These are phyloP conservation scores for Apantesis nais DNA, from an alignment of 2,888 invertebrate genomes.

Conservation along the genomic window DNA sequence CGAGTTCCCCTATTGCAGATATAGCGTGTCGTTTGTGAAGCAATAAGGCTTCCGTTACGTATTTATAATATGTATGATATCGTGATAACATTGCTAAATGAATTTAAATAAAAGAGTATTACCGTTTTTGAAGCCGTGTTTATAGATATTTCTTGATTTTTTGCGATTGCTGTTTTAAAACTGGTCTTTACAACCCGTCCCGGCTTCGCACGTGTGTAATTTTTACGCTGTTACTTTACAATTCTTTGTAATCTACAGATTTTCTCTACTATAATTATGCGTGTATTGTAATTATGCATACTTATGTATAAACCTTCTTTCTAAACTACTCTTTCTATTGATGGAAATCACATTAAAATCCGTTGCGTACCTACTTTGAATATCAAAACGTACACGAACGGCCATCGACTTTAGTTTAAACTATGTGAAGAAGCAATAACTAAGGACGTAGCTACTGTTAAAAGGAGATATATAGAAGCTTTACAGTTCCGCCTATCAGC, in stretches of 20 bases:
- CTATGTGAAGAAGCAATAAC: background rate
- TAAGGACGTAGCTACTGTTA: background rate
- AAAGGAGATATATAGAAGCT: background rate
- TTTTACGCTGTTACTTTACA: too few relatives aligned
- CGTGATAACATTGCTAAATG: conserved; percentile 18
- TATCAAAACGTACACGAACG: too few relatives aligned
- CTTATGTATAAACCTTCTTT: too few relatives aligned
- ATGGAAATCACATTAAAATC: too few relatives aligned
- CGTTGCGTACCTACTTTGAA: too few relatives aligned
- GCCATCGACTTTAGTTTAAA: too few relatives aligned
- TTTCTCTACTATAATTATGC: too few relatives aligned
- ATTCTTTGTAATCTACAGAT: too few relatives aligned
- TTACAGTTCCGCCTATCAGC: background rate
- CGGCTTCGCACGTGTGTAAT: too few relatives aligned
- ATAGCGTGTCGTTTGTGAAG: conserved; percentile 40
- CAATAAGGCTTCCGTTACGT: conserved; percentile 33
- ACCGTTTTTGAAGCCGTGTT: background rate
- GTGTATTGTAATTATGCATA: too few relatives aligned
- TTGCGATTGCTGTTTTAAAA: background rate
- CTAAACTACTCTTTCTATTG: too few relatives aligned
- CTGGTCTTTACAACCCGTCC: too few relatives aligned
- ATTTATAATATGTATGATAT: conserved; percentile 36
- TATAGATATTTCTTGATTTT: background rate
- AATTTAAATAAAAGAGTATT: background rate
- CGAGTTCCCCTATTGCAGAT: conserved; percentile 40